phyloP scores from a whole-genome alignment of 2,797 vertebrate genomes.

The Pipistrellus pipistrellus region DNA sequence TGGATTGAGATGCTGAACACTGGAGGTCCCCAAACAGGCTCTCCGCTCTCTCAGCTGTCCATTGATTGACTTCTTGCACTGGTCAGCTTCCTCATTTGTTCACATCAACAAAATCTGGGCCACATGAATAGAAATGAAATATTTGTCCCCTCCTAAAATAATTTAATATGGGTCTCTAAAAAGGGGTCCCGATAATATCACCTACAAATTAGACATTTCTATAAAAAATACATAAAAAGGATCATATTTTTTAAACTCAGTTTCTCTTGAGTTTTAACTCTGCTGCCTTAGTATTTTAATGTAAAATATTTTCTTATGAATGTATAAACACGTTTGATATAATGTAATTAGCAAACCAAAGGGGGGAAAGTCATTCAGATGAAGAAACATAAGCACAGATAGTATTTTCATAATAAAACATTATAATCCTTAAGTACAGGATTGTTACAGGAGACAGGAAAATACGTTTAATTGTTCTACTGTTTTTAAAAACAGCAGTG shows the following conservation, averaged over 20 bases:
- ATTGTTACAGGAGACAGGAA: slow-evolving; percentile 1
- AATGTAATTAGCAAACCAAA: slow-evolving; percentile 1
- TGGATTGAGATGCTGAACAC: background rate
- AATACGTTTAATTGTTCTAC: background rate
- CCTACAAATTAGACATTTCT: background rate
- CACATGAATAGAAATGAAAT: background rate
- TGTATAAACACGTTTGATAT: background rate
- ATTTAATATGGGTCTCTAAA: background rate
- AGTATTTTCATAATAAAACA: slow-evolving; percentile 22
- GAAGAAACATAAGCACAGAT: background rate
- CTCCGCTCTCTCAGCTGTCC: background rate
- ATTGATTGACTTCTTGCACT: background rate
- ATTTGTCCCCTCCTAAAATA: background rate
- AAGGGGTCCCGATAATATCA: background rate
- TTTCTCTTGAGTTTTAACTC: background rate
- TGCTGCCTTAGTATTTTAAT: background rate
- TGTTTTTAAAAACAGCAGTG: slow-evolving; percentile 22
- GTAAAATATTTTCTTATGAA: slow-evolving; percentile 50
- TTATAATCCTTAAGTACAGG: background rate
- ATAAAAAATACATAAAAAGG: background rate
- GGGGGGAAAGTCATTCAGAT: background rate
- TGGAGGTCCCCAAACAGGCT: background rate
- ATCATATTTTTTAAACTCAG: background rate
- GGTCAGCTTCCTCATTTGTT: background rate
- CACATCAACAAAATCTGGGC: background rate